Base-by-base conservation (phyloP, 1,140 invertebrate species). In the Gryllus bimaculatus region DNA sequence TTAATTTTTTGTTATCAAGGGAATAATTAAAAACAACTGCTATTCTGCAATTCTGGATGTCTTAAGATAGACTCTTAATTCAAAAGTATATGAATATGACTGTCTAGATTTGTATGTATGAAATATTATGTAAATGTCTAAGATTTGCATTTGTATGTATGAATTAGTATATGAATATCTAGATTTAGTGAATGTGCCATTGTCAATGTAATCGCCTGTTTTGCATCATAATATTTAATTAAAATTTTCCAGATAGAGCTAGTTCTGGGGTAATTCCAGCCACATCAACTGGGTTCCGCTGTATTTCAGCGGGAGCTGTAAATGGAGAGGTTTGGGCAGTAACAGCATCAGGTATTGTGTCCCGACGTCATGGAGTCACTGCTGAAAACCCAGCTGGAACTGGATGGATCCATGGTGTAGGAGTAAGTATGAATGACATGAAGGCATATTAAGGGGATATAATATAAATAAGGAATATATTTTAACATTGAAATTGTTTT, bases 371-470 rank as follows among this genome's bases (percentile, higher is more conserved):
- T 80, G 94, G 93, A 10, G 89, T 95, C 26, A 92, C 91, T 6
- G 84, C 87, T 21, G 88, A 90, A 47, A 92, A 91, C 87, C 90
- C 91, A 8, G 88, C 88, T 48, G 94, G 94, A 73, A 91, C 90
- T 66, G 90, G 90, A 47, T 96, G 95, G 95, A 90, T 91, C 81
- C 87, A 89, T 26, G 91, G 91, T 7, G 90, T 93, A 81, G 89
- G 91, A 77, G 93, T 93, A 85, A 88, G 88, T 83, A 47, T 15
- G 47, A 20, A 48, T 49, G n/a, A 0, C 5, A 7, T 54, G 15
- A 21, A 6, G 8, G 0, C 20, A 15, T 49, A 13, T 77, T 0
- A 8, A 8, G 21, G 48, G 0, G 10, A 10, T 20, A 49, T 8
- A 8, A 48, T 15, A 78, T 20, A 26, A 21, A 7, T 5, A 75